Percentiles rank a stretch among this genome's conserved stretches.
Evolutionary conservation across 2,113 vertebrate genomes (phyloP).

Genomic region (Onychostruthus taczanowskii): DNA sequence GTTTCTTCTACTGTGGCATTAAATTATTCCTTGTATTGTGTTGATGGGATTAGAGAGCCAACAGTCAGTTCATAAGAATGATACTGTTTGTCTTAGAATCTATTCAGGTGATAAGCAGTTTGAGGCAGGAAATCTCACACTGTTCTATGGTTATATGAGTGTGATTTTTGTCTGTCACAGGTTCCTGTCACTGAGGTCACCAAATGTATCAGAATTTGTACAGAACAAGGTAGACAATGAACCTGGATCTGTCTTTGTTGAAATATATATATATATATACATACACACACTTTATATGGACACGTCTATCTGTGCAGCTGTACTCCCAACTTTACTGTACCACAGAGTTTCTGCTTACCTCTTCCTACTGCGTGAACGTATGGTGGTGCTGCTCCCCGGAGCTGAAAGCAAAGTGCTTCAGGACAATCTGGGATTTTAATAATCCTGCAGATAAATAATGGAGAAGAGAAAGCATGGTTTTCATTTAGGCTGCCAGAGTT

Average conservation of each 20-base stretch:
- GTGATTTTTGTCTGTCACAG: background rate
- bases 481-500: background rate
- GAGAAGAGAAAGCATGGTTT: background rate
- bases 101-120: background rate
- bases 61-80: background rate
- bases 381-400: constrained; percentile 84
- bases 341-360: constrained; percentile 73
- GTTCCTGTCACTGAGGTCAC: background rate
- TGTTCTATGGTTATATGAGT: background rate
- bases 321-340: background rate
- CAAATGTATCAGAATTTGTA: background rate
- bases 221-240: background rate
- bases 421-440: constrained; percentile 91
- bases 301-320: background rate
- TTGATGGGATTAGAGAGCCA: background rate
- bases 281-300: background rate
- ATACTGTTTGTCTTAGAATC: background rate
- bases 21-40: background rate
- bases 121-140: background rate
- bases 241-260: background rate
- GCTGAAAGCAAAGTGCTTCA: constrained; percentile 88
- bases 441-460: constrained; percentile 74
- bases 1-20: background rate
- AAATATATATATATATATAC: background rate
- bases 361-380: constrained; percentile 89